Base-by-base conservation (phyloP, 1,140 invertebrate genomes). In the Drosophila tsacasi region DNA sequence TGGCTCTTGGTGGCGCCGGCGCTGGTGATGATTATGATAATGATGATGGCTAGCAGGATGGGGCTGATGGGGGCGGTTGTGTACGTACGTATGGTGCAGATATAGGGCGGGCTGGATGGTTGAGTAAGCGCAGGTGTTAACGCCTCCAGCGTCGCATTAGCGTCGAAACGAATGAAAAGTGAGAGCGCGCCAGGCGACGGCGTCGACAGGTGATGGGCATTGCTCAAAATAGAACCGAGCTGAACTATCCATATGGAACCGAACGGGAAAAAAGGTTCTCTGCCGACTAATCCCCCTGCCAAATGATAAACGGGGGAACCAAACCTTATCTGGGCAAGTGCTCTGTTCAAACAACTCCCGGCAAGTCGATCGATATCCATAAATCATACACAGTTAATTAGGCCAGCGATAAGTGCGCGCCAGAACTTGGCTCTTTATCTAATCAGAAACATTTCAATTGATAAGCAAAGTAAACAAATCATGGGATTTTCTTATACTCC, bases 141-240 rank as follows among this genome's bases (percentile, higher is more conserved):
- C 67, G 68, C 71, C 71, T 30, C 59, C 68, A 8, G 50, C 37
- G 67, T 30, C 30, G 68, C 71, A 74, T 74, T 74, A 74, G 68
- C 71, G 71, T 74, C 71, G 52, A 27, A 47, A 42, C 19, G 57
- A 60, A 50, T 40, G 32, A 50, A 61, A 50, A 61, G 42, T 27
- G 30, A 23, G 8, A 21, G 40, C 42, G 30, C 40, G 27, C 21
- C 21, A 3, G 44, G 23, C 69, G 64, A 3, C 32, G 42, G 23
- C 69, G n/a, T 9, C 40, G 42, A 61, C 69, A 74, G 69, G 68
- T 61, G 71, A 74, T 61, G 68, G 54, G 46, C 55, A 60, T 72
- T 52, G 9, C 54, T 74, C 42, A 61, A 74, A 74, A 73, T 74
- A 74, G 67, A 74, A 42, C 27, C 32, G 2, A 73, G 23, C 69